Conservation (phyloP, 2,113 vertebrate genomes). For the Ictalurus punctatus region DNA sequence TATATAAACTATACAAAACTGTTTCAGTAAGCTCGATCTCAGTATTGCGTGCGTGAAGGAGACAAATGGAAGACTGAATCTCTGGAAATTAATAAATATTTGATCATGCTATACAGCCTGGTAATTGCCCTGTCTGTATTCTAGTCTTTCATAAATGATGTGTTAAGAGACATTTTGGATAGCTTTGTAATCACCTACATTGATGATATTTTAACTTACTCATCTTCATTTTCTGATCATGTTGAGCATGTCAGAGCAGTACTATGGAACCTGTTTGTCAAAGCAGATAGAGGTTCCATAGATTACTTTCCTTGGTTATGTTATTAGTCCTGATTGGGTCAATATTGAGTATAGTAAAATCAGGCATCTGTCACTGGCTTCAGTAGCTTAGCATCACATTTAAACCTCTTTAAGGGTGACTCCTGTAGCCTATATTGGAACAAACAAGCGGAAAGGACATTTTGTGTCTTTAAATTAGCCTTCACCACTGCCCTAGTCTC, state of each 20-base stretch:
- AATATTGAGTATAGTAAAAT: not conserved
- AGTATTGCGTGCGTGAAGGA: not conserved
- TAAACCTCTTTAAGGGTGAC: not conserved
- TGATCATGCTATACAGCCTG: not conserved
- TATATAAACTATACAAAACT: not conserved
- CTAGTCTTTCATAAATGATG: not conserved
- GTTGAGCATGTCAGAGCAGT: not conserved
- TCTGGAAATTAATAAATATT: not conserved
- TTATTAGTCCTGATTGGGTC: not conserved
- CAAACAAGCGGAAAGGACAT: not conserved
- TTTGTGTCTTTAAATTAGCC: not conserved
- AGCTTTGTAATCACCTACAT: not conserved
- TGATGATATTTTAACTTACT: not conserved
- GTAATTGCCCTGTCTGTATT: not conserved
- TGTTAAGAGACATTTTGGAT: not conserved
- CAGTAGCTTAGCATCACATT: not conserved
- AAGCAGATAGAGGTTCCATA: not conserved
- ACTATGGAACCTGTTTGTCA: not conserved
- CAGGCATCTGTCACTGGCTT: not conserved
- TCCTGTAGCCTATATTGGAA: not conserved
- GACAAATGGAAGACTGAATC: not conserved
- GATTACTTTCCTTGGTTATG: not conserved
- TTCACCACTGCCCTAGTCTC: not conserved
- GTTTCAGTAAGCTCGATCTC: not conserved
- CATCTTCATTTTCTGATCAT: not conserved